Evolutionary conservation across 2,797 vertebrate genomes (phyloP), one percentile per base, ranked within the genome.

Genomic region (Mareca strepera): DNA sequence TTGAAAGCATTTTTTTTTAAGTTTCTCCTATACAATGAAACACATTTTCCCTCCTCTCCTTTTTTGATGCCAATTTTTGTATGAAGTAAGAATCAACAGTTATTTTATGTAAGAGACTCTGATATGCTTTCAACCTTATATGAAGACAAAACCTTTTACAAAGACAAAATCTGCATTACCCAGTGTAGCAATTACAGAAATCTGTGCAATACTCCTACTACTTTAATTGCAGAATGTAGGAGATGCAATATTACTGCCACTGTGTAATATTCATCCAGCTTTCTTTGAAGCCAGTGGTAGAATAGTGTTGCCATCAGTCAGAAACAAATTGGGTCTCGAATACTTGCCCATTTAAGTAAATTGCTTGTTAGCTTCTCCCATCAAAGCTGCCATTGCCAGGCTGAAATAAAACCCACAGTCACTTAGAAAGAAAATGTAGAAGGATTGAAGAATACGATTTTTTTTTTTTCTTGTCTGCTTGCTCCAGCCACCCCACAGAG

Each of bases 301-400:
- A 52, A 29, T 62, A 21, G 35, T 78, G 18, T 31, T 91, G 69
- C 66, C 69, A 94, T 94, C 89, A 91, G 56, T 96, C 90, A 90
- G 68, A 89, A 93, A 75, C 58, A 93, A 91, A 96, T 62, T 87
- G 43, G 87, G 63, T 52, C 80, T 86, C 87, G 74, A 83, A 66
- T 52, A 79, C 15, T 17, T 52, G 94, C 55, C 31, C 76, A 73
- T 68, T 95, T 86, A 69, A 94, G 69, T 62, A 86, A 95, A 96
- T 91, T 78, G 72, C 84, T 85, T 89, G 72, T 85, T 93, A 93
- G 82, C 46, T 86, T 88, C 79, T 81, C 59, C 59, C 55, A 67
- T 95, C 73, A 82, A 92, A 88, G 55, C 41, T 33, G 39, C 23
- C 50, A 55, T 59, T 85, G 82, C 53, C 69, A 92, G 50, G 26